phyloP scores from a whole-genome alignment of 2,888 invertebrate genomes.

The Amblyjoppa proteus region DNA sequence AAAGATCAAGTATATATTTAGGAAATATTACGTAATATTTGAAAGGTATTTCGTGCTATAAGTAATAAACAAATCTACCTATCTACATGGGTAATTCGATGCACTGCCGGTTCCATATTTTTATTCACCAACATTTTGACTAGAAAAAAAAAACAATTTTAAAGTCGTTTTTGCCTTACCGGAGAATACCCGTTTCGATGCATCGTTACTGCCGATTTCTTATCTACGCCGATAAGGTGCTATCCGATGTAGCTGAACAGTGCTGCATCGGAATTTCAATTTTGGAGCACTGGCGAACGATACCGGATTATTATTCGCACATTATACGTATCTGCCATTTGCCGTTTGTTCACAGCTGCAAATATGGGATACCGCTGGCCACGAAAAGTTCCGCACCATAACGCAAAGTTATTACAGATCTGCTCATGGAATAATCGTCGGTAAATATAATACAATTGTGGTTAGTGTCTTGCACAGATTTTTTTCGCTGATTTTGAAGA shows the following conservation, averaged over 20 bases:
- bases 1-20: too few species aligned
- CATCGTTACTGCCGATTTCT: neutral
- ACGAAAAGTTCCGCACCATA: conserved; percentile 98
- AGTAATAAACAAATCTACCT: too few species aligned
- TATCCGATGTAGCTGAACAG: neutral
- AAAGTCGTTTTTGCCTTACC: too few species aligned
- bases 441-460: conserved; percentile 84
- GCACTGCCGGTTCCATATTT: too few species aligned
- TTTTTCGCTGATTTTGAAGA: conserved; percentile 11
- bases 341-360: conserved; percentile 89
- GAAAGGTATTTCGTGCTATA: too few species aligned
- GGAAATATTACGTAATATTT: too few species aligned
- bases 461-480: conserved; percentile 48
- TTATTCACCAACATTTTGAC: too few species aligned
- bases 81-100: too few species aligned
- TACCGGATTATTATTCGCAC: neutral
- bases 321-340: neutral
- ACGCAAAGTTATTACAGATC: conserved; percentile 99
- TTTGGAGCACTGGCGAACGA: too few species aligned
- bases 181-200: too few species aligned
- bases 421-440: conserved; percentile 98
- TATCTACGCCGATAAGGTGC: neutral
- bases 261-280: neutral
- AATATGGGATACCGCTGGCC: conserved; percentile 99
- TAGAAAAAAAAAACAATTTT: too few species aligned